A percentile compares a stretch with the other conserved stretches of the same genome.
These are phyloP conservation scores for Plecturocebus donacophilus DNA, from an alignment of 2,113 vertebrate species.

Conservation along the genomic window DNA sequence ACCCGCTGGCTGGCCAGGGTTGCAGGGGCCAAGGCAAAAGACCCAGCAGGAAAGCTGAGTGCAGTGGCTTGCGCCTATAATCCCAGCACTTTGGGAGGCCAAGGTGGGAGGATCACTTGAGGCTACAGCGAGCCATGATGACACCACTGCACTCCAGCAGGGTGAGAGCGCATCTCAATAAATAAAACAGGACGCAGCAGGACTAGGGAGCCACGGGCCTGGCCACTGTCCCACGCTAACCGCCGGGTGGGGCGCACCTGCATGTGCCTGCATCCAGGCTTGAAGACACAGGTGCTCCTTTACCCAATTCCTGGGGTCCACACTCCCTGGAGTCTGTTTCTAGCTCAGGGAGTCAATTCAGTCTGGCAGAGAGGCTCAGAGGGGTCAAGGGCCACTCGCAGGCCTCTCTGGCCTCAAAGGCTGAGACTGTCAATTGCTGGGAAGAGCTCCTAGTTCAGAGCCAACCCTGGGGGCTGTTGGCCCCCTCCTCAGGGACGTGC, in stretches of 20 bases:
- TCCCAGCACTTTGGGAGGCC: neutral
- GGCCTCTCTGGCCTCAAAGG: neutral
- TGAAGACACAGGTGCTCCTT: neutral
- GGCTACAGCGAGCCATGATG: neutral
- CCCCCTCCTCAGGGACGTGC: neutral
- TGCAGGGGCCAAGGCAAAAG: neutral
- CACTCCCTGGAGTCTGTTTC: neutral
- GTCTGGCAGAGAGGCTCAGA: neutral
- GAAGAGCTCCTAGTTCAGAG: neutral
- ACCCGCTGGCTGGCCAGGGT: neutral
- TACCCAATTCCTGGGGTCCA: neutral
- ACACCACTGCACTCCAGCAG: neutral
- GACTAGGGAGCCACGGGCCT: neutral
- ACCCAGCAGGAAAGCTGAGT: neutral
- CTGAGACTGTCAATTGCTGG: neutral
- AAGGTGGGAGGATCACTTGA: neutral
- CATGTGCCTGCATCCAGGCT: neutral
- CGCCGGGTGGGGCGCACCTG: too few relatives aligned
- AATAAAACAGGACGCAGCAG: neutral
- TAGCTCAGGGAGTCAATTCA: neutral
- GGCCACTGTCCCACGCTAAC: neutral
- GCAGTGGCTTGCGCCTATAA: too few relatives aligned
- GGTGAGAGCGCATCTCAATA: neutral
- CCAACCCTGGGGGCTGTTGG: neutral
- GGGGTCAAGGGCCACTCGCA: neutral